Conservation (phyloP, 2,888 invertebrate genomes). For the Andrena bicolor region DNA sequence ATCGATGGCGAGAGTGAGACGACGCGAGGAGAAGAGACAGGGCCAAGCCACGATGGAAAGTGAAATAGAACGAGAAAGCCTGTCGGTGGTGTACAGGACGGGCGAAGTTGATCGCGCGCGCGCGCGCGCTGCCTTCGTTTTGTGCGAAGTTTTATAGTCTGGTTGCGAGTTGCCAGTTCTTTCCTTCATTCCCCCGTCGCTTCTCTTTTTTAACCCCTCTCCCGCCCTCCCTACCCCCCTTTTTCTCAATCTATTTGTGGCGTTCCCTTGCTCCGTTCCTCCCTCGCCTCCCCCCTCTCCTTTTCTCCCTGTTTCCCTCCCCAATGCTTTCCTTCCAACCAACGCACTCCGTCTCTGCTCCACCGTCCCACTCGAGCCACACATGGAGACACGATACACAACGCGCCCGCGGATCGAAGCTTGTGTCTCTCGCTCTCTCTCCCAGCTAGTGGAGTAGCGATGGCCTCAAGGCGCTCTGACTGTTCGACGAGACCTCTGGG, state of each 20-base stretch:
- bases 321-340: conserved; percentile 33
- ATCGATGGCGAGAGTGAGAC: conserved; percentile 34
- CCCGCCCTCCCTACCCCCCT: conserved; percentile 32
- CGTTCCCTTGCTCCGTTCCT: conserved; percentile 16
- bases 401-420: conserved; percentile 49
- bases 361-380: conserved; percentile 26
- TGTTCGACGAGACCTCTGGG: not conserved
- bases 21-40: not conserved
- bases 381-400: conserved; percentile 26
- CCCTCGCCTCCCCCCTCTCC: conserved; percentile 1
- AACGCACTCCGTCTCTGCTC: conserved; percentile 27
- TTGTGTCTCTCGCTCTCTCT: conserved; percentile 10
- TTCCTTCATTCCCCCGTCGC: conserved; percentile 59
- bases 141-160: conserved; percentile 78
- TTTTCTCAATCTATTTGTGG: conserved; percentile 49
- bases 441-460: conserved; percentile 35
- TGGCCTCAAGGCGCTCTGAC: conserved; percentile 28
- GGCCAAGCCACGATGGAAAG: conserved; percentile 40
- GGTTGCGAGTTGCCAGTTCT: conserved; percentile 81
- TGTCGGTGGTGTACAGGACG: conserved; percentile 53
- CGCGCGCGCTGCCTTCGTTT: conserved; percentile 76
- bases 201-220: conserved; percentile 45
- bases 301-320: not conserved
- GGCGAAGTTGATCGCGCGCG: conserved; percentile 58
- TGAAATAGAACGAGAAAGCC: conserved; percentile 65